A percentile compares a stretch with the other conserved stretches of the same genome.
phyloP scores from a whole-genome alignment of 2,888 invertebrate species.

The Macroteleia sp. region DNA sequence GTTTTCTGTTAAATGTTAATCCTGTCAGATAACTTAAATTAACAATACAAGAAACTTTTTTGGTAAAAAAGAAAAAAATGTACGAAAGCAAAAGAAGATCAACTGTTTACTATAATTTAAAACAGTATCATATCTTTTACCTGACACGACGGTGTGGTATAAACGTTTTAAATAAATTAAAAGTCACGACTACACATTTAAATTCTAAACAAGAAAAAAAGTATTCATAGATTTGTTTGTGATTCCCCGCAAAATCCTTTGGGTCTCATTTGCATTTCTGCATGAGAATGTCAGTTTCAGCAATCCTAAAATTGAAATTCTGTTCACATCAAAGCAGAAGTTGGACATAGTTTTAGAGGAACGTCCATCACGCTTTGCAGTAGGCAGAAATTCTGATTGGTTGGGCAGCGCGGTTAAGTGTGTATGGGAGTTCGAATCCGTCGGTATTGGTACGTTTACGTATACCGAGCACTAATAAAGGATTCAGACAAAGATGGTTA shows the following conservation, averaged over 20 bases:
- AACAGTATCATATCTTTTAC: no score
- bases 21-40: no score
- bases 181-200: constrained; percentile 15
- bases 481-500: constrained; percentile 82
- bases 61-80: no score
- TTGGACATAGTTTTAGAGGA: constrained; percentile 51
- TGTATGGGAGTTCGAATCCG: constrained; percentile 7
- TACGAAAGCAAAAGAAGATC: no score
- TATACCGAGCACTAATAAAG: constrained; percentile 77
- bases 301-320: constrained; percentile 57
- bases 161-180: constrained; percentile 16
- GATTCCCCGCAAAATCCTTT: constrained; percentile 50
- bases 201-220: constrained; percentile 28
- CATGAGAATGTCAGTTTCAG: constrained; percentile 42
- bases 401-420: constrained; percentile 75
- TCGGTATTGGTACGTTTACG: constrained; percentile 35
- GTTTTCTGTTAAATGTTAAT: no score
- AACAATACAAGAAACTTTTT: no score
- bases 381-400: constrained; percentile 82
- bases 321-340: constrained; percentile 37
- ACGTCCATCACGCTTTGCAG: constrained; percentile 77
- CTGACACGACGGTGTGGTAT: no score
- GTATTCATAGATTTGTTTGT: constrained; percentile 30
- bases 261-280: constrained; percentile 46
- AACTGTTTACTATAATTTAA: no score